Conservation (phyloP, 1,140 invertebrate genomes). For the Meloidogyne exigua region DNA sequence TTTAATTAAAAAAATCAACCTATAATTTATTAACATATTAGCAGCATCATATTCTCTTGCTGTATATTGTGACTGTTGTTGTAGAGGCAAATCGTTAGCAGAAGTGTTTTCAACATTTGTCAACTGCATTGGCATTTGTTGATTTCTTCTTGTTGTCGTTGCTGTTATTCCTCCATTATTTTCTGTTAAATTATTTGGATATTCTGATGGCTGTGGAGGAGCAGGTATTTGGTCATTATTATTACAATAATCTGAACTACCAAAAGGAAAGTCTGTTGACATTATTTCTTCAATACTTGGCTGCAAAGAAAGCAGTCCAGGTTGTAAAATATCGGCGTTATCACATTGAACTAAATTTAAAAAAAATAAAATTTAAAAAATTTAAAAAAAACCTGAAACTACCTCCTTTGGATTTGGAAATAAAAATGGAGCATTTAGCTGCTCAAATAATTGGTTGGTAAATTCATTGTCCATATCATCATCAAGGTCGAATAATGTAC, state of each 20-base stretch:
- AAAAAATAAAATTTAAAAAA: conserved; percentile 3
- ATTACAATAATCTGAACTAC: neutral
- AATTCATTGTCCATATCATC: conserved; percentile 61
- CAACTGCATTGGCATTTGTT: neutral
- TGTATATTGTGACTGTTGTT: conserved; percentile 19
- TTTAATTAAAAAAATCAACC: too few species aligned
- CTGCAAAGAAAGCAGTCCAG: conserved; percentile 89
- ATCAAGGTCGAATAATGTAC: conserved; percentile 36
- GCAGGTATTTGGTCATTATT: neutral
- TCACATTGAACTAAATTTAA: conserved; percentile 69
- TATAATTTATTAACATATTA: conserved; percentile 43
- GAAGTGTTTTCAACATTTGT: neutral
- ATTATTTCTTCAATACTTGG: conserved; percentile 94
- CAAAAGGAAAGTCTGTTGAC: conserved; percentile 30
- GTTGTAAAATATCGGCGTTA: conserved; percentile 93
- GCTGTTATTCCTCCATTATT: neutral
- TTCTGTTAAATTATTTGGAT: neutral
- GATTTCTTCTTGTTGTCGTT: neutral
- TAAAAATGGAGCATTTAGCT: conserved; percentile 83
- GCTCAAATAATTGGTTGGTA: conserved; percentile 65
- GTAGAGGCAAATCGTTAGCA: neutral
- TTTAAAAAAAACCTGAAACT: neutral
- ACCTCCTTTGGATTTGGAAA: conserved; percentile 90
- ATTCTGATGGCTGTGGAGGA: neutral
- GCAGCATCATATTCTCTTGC: conserved; percentile 51